Conservation (phyloP, 2,888 invertebrate species). For the Axea sp. region DNA sequence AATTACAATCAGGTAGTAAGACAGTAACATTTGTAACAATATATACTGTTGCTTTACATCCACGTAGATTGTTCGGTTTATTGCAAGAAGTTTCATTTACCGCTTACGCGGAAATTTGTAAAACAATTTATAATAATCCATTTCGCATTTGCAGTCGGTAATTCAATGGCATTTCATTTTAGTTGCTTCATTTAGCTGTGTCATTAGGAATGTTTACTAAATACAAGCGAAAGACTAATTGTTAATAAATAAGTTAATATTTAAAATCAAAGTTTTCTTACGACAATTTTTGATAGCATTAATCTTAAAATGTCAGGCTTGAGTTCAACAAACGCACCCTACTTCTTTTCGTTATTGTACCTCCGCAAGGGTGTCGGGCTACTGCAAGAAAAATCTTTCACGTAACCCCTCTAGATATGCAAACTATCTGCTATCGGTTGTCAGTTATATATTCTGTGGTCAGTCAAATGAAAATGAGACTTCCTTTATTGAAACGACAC, state of each 20-base stretch:
- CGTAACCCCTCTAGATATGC: conserved; percentile 44
- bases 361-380: conserved; percentile 29
- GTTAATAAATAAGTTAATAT: conserved; percentile 21
- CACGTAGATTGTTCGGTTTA: conserved; percentile 9
- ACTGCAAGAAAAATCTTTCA: conserved; percentile 46
- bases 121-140: conserved; percentile 25
- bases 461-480: conserved; percentile 53
- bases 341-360: conserved; percentile 47
- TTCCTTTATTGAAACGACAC: conserved; percentile 42
- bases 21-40: conserved; percentile 38
- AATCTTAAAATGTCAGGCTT: conserved; percentile 56
- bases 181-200: background rate
- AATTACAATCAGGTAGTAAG: conserved; percentile 59
- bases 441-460: conserved; percentile 47
- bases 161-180: background rate
- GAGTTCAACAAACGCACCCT: conserved; percentile 41
- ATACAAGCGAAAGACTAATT: background rate
- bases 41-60: conserved; percentile 25
- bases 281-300: conserved; percentile 44
- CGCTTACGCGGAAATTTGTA: conserved; percentile 11
- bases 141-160: background rate
- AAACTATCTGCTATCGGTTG: conserved; percentile 54
- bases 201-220: conserved; percentile 4
- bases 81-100: conserved; percentile 17
- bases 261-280: too few relatives aligned